Evolutionary conservation across 2,888 invertebrate species (phyloP), one percentile per base, ranked within the genome.

Genomic region (Rhimphoctona megacephalus): DNA sequence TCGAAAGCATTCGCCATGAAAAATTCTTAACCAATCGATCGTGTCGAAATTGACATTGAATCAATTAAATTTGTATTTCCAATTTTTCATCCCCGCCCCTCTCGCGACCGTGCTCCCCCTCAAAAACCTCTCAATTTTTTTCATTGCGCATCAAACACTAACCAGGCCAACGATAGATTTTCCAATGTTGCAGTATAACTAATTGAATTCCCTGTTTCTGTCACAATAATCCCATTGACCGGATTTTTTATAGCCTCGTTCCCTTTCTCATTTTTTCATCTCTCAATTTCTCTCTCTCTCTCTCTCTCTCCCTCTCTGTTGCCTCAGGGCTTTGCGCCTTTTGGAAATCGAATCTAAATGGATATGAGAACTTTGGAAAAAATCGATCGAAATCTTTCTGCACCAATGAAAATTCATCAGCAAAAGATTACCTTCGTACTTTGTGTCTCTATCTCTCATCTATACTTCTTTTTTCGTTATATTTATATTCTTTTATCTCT

Each of bases 131-230:
- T 30, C 61, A 14, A 30, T 61, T 61, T 61, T 25, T 77, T 52
- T 8, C 22, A 64, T 79, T 52, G 67, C 49, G 67, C 54, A 22
- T 61, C 61, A 25, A n/a, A 4, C 14, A 30, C 84, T 39, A 85
- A 81, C 49, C 43, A 69, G 83, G 83, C 52, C 81, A 84, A 84
- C 39, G 54, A 49, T 69, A 78, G 78, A 84, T 81, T 78, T 85
- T 67, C 66, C 70, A 64, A 49, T 49, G 33, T 22, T 49, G 33
- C 77, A 39, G 57, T 46, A 30, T 57, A 64, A 36, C 80, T 78
- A 86, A 86, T 86, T 69, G 81, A 81, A 86, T 86, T 52, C 46
- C 9, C 64, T 64, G 46, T 72, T 73, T 73, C 72, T 33, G 64
- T 46, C 19, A 33, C 76, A 52, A 82, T 82, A 69, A 82, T 85